phyloP scores from a whole-genome alignment of 92 coral and sea anemone genomes.

The Metridium senile region DNA sequence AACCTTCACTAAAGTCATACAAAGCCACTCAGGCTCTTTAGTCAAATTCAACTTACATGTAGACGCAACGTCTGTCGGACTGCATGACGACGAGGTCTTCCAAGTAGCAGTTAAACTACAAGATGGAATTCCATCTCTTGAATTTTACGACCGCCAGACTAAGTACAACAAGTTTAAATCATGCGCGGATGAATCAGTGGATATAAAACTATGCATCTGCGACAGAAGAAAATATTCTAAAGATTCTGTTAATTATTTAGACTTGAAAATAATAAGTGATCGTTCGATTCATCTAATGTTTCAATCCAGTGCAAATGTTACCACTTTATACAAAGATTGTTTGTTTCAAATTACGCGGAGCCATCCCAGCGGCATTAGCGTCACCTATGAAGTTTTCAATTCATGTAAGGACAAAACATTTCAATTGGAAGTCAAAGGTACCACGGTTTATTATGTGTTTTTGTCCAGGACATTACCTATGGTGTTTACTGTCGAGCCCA shows the following conservation, averaged over 20 bases:
- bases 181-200: conserved; percentile 72
- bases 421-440: conserved; percentile 19
- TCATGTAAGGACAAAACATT: conserved; percentile 39
- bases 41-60: conserved; percentile 43
- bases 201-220: conserved; percentile 78
- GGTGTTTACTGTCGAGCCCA: conserved; percentile 39
- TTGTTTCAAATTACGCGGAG: conserved; percentile 47
- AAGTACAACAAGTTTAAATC: conserved; percentile 29
- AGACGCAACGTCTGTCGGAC: conserved; percentile 37
- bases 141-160: conserved; percentile 21
- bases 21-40: conserved; percentile 25
- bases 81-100: conserved; percentile 63
- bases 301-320: conserved; percentile 34
- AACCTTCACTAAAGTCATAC: conserved; percentile 28
- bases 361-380: conserved; percentile 38
- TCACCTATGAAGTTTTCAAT: conserved; percentile 45
- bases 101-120: conserved; percentile 55
- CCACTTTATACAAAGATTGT: conserved; percentile 42
- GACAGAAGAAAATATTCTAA: conserved; percentile 3
- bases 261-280: conserved; percentile 7
- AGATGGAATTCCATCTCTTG: conserved; percentile 30
- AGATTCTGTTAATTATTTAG: not conserved
- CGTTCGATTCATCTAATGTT: conserved; percentile 32
- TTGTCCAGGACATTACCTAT: conserved; percentile 35
- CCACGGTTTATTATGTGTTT: conserved; percentile 21